Evolutionary conservation across 2,888 invertebrate genomes (phyloP).

Genomic region (Campoplex capitator): DNA sequence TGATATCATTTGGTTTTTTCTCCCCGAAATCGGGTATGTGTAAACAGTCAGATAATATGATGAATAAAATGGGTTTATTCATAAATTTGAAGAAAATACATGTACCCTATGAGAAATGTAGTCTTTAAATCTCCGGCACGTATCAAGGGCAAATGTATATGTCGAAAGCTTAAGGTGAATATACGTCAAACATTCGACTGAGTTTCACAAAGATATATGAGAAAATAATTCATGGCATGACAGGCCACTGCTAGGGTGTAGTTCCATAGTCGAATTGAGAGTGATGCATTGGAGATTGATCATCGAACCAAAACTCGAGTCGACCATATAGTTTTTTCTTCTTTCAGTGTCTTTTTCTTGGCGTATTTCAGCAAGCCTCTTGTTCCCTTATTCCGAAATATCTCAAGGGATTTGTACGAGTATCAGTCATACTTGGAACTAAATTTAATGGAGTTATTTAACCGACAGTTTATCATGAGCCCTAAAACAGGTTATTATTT

Average conservation of each 20-base stretch:
- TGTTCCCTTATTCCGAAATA: not conserved
- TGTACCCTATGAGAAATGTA: not conserved
- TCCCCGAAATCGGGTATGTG: not conserved
- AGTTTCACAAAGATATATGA: not conserved
- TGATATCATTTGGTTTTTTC: not conserved
- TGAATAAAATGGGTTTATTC: not conserved
- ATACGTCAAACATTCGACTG: not conserved
- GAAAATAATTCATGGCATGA: constrained; percentile 22
- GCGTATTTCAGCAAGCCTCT: not conserved
- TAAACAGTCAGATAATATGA: not conserved
- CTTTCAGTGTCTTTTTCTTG: not conserved
- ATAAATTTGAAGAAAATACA: not conserved
- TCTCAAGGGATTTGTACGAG: not conserved
- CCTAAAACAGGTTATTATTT: not conserved
- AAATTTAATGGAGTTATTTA: not conserved
- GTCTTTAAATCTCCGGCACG: not conserved
- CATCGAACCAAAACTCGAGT: constrained; percentile 1
- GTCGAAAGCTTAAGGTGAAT: not conserved
- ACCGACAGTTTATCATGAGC: not conserved
- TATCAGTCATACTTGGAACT: not conserved
- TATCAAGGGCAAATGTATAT: constrained; percentile 1
- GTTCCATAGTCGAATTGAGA: not conserved
- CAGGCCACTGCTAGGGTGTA: not conserved
- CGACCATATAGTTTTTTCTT: not conserved
- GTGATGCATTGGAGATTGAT: constrained; percentile 10